Evolutionary conservation across 2,797 vertebrate species (phyloP), one percentile per base, ranked within the genome.

Genomic region (Acanthurus lineatus): DNA sequence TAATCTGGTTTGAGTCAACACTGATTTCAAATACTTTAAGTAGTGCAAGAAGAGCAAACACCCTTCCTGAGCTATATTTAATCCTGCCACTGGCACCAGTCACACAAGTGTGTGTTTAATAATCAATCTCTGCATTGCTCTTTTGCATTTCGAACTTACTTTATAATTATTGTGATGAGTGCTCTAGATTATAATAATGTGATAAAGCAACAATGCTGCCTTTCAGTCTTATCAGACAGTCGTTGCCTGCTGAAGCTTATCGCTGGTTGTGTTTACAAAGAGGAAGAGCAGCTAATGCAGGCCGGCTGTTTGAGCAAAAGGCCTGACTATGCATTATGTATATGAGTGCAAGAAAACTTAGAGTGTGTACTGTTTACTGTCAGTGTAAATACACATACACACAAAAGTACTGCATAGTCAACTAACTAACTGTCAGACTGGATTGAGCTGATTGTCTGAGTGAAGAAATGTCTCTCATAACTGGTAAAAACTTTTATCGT

Each of bases 301-400:
- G 25, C 56, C 28, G 63, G 48, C 25, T 63, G 69, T 51, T 47
- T 48, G 59, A 72, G 49, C 77, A 75, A 75, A 85, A 73, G 42
- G 56, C 60, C 76, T 84, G 78, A 86, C 65, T 53, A 19, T 67
- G 62, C 53, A 58, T 65, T 68, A 60, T 79, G 53, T 61, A 57
- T 76, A 53, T 66, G n/a, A 45, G 48, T 68, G 57, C 1, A 12
- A 70, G 38, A 61, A 70, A 69, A 65, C 14, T 20, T 28, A 10
- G n/a, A 77, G 57, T 44, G 52, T 62, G 47, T 53, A 11, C 11
- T 64, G 48, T 38, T 20, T 42, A 48, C 38, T 15, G 59, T 48
- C n/a, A 6, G 3, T 28, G 47, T 42, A 44, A 68, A 49, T 35
- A 66, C 52, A 47, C 6, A 6, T 57, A 47, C 6, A 6, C 40